Conservation (phyloP, 92 coral and sea anemone genomes). For the Blastomussa wellsi region DNA sequence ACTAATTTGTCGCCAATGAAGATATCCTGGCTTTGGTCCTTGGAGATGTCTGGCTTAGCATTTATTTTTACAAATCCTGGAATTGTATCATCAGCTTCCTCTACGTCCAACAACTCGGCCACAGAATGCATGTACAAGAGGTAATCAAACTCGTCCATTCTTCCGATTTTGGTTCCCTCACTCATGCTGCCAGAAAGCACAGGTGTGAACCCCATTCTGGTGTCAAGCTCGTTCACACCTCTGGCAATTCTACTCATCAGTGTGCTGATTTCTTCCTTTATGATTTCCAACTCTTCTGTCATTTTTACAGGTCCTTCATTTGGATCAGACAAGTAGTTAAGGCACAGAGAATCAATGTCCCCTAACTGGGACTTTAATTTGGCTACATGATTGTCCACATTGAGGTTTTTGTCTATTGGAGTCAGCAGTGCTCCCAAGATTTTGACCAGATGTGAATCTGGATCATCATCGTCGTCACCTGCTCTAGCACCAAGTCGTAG, state of each 20-base stretch:
- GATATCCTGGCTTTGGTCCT: conserved; percentile 13
- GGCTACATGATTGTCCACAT: conserved; percentile 16
- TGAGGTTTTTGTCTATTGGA: conserved; percentile 19
- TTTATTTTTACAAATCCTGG: conserved; percentile 17
- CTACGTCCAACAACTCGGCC: conserved; percentile 9
- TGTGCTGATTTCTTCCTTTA: conserved; percentile 19
- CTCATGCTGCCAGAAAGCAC: conserved; percentile 18
- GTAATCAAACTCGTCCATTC: conserved; percentile 18
- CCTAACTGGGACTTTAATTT: conserved; percentile 5
- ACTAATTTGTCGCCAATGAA: conserved; percentile 12
- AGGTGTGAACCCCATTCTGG: conserved; percentile 21
- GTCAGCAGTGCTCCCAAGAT: conserved; percentile 8
- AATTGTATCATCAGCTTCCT: conserved; percentile 7
- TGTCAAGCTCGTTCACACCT: conserved; percentile 18
- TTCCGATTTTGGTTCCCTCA: conserved; percentile 15
- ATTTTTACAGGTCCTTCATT: conserved; percentile 15
- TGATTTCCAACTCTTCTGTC: conserved; percentile 23
- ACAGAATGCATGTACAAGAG: conserved; percentile 23
- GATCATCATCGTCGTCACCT: too few species aligned
- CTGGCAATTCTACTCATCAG: conserved; percentile 15
- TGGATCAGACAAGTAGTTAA: conserved; percentile 16
- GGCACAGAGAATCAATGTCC: conserved; percentile 16
- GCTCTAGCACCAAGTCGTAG: conserved; percentile 7
- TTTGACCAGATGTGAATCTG: conserved; percentile 12
- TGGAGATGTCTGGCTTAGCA: conserved; percentile 21